These are phyloP conservation scores for Tor tambroides DNA, from an alignment of 2,113 vertebrate species.

Conservation along the genomic window DNA sequence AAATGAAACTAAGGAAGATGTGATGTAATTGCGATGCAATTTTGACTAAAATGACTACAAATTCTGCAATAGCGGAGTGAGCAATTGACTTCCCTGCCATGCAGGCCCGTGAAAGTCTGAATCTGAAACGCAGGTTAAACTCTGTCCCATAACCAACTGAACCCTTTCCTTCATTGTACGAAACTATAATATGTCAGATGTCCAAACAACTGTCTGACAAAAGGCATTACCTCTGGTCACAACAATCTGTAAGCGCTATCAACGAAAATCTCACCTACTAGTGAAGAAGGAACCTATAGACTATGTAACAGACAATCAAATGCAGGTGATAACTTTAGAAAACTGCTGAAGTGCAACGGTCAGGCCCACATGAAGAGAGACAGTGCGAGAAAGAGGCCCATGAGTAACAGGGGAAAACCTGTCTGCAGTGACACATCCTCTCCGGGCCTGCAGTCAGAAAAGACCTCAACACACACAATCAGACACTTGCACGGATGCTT, in stretches of 20 bases:
- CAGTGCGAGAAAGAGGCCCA: conserved; percentile 49
- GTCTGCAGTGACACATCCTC: conserved; percentile 64
- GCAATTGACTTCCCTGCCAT: background rate
- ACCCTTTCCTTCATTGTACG: background rate
- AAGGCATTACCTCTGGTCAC: background rate
- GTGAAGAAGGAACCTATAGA: conserved; percentile 7
- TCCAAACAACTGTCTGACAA: background rate
- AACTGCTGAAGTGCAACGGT: conserved; percentile 34
- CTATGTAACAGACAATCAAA: background rate
- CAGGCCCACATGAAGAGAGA: conserved; percentile 42
- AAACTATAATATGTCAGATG: background rate
- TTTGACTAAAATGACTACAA: background rate
- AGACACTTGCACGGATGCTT: conserved; percentile 51
- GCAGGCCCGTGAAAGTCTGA: background rate
- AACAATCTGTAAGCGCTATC: background rate
- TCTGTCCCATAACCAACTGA: background rate
- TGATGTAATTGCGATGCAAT: background rate
- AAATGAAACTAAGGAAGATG: conserved; percentile 28
- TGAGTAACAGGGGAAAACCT: conserved; percentile 64
- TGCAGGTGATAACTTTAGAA: conserved; percentile 41
- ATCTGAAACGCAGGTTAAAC: background rate
- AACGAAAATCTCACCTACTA: background rate
- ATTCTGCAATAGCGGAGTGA: background rate
- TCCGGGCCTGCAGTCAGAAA: conserved; percentile 45
- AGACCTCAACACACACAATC: conserved; percentile 63